A percentile compares a stretch with the other conserved stretches of the same genome.
Conservation (phyloP, 2,888 invertebrate species). For the Eupeodes latifasciatus region DNA sequence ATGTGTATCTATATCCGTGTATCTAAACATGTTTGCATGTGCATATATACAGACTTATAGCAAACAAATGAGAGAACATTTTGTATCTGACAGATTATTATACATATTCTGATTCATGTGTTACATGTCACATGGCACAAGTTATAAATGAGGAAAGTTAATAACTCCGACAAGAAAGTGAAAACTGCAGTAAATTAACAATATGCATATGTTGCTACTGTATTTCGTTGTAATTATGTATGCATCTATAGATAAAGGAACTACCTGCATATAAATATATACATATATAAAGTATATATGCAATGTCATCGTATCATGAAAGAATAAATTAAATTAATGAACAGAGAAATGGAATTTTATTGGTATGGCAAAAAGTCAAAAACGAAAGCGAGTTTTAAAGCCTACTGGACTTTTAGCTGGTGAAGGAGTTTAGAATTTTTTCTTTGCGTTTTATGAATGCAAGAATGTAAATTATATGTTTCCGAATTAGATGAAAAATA, state of each 20-base stretch:
- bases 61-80: conserved; percentile 45
- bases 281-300: too few species aligned
- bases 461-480: background rate
- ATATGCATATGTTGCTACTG: conserved; percentile 39
- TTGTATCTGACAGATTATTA: conserved; percentile 36
- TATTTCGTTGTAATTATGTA: conserved; percentile 7
- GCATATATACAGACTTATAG: background rate
- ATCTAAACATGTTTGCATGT: background rate
- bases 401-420: background rate
- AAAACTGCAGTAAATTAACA: conserved; percentile 54
- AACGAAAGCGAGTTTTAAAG: background rate
- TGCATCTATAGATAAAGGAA: too few species aligned
- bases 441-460: background rate
- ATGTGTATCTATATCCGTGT: background rate
- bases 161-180: conserved; percentile 53
- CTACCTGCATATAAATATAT: too few species aligned
- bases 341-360: background rate
- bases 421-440: conserved; percentile 11
- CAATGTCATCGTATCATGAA: background rate
- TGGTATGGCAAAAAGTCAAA: background rate
- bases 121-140: conserved; percentile 52
- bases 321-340: conserved; percentile 10
- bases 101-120: conserved; percentile 36
- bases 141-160: conserved; percentile 64
- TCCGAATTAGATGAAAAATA: background rate